Percentiles rank a stretch among this genome's conserved stretches.
Conservation (phyloP, 2,797 vertebrate genomes). For the Natrix natrix region DNA sequence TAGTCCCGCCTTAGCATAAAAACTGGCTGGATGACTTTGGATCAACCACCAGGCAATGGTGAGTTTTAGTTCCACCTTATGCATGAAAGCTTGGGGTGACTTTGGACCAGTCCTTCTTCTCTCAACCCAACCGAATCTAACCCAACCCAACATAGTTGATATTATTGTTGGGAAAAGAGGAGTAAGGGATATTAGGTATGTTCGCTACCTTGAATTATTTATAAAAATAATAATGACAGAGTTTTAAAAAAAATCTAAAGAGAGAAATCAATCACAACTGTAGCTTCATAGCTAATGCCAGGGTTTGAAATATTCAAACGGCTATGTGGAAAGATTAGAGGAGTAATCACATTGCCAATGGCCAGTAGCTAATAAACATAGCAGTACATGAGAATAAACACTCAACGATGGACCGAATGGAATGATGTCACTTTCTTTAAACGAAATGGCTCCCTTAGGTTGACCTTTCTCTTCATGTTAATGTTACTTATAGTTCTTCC, state of each 20-base stretch:
- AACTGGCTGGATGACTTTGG: neutral
- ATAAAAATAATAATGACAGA: neutral
- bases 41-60: neutral
- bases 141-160: neutral
- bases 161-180: neutral
- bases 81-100: neutral
- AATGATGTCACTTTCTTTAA: conserved; percentile 37
- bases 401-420: conserved; percentile 26
- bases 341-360: conserved; percentile 24
- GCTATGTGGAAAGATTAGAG: neutral
- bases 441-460: conserved; percentile 50
- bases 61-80: neutral
- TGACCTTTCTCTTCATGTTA: conserved; percentile 48
- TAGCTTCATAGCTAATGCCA: neutral
- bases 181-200: neutral
- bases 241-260: neutral
- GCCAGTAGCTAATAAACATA: conserved; percentile 29
- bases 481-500: conserved; percentile 50
- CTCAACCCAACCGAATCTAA: neutral
- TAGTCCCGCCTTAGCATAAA: too few species aligned
- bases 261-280: neutral
- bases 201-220: neutral
- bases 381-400: conserved; percentile 4
- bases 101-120: neutral
- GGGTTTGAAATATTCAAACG: conserved; percentile 18